These are phyloP conservation scores for Cetonia aurata DNA, from an alignment of 2,888 invertebrate species.

Conservation along the genomic window DNA sequence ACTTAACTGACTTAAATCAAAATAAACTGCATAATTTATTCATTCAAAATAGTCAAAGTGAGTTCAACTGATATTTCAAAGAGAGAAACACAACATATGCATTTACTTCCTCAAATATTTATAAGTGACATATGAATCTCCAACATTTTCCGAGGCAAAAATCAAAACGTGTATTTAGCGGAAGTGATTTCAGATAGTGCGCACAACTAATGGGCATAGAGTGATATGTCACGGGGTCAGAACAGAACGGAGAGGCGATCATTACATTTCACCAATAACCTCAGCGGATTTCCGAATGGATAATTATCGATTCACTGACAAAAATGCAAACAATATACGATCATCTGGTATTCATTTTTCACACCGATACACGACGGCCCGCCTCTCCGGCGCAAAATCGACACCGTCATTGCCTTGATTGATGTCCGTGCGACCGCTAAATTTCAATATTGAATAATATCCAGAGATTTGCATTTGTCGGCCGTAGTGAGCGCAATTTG, in stretches of 20 bases:
- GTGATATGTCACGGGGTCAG: neutral
- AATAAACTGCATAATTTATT: too few species aligned
- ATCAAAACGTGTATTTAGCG: too few species aligned
- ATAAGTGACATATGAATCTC: too few species aligned
- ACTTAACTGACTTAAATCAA: too few species aligned
- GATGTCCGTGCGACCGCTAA: slow-evolving; percentile 42
- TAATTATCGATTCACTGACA: slow-evolving; percentile 35
- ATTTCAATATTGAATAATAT: slow-evolving; percentile 45
- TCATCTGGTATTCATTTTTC: slow-evolving; percentile 36
- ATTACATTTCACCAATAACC: slow-evolving; percentile 22
- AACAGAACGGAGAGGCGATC: neutral
- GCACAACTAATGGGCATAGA: neutral
- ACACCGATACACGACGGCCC: slow-evolving; percentile 25
- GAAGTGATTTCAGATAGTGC: too few species aligned
- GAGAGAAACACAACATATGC: too few species aligned
- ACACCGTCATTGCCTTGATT: slow-evolving; percentile 40
- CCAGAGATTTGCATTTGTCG: slow-evolving; percentile 41
- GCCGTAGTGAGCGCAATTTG: slow-evolving; percentile 36
- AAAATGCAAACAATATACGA: slow-evolving; percentile 29
- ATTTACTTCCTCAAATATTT: too few species aligned
- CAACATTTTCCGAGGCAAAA: too few species aligned
- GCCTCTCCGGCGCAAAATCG: slow-evolving; percentile 20
- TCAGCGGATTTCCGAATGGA: slow-evolving; percentile 22
- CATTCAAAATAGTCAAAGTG: too few species aligned
- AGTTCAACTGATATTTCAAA: too few species aligned